These are phyloP conservation scores for Perca schrenkii DNA, from an alignment of 2,113 vertebrate species.

Conservation along the genomic window DNA sequence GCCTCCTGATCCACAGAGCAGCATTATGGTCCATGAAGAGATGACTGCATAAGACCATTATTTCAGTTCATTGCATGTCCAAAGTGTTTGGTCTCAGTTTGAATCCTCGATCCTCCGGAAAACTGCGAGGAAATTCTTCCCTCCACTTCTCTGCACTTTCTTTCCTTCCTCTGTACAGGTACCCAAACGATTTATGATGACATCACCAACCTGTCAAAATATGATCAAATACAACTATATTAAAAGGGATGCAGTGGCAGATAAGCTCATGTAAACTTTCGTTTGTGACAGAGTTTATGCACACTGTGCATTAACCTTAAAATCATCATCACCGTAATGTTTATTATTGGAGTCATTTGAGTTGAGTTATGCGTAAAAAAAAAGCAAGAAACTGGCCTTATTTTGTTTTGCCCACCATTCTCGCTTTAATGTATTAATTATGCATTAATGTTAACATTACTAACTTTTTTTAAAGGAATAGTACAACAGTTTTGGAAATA, in stretches of 20 bases:
- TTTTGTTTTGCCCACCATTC: not conserved
- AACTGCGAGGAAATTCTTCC: conserved; percentile 90
- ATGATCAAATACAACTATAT: not conserved
- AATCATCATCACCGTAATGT: not conserved
- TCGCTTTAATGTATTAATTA: not conserved
- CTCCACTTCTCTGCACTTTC: conserved; percentile 91
- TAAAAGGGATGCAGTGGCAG: not conserved
- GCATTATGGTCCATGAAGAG: not conserved
- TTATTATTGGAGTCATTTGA: not conserved
- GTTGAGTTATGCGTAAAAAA: not conserved
- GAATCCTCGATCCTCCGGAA: conserved; percentile 86
- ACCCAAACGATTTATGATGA: conserved; percentile 86
- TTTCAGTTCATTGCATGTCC: conserved; percentile 2
- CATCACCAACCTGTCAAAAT: conserved; percentile 83
- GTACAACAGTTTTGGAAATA: not conserved
- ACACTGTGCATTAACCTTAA: not conserved
- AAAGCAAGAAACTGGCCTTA: not conserved
- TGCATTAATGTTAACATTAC: not conserved
- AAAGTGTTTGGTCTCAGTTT: conserved; percentile 13
- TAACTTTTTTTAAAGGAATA: not conserved
- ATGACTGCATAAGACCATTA: not conserved
- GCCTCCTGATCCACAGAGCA: conserved; percentile 1
- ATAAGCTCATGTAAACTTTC: not conserved
- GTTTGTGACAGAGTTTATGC: not conserved
- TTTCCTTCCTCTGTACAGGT: conserved; percentile 93